Evolutionary conservation across 1,140 invertebrate species (phyloP), one percentile per base, ranked within the genome.

Genomic region (Bombus pascuorum): DNA sequence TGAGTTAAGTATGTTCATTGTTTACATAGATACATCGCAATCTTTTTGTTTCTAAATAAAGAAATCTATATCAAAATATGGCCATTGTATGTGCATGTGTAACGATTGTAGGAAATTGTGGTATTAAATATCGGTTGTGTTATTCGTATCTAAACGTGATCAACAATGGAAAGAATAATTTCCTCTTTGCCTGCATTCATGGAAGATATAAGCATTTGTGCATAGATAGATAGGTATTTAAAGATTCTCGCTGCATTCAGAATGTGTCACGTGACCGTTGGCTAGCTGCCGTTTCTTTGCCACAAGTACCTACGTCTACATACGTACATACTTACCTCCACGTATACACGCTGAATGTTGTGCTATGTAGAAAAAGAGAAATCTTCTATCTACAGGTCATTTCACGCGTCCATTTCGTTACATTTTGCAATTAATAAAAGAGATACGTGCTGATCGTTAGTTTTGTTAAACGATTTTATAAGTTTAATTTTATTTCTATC

Each of bases 241-340:
- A 91, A 91, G 90, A 89, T 90, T 83, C 77, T 81, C 80, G 65
- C 70, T 88, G 88, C 90, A 91, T 88, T 88, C 80, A 82, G 86
- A 89, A 86, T 84, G 70, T 88, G 82, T 82, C 87, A 87, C 83
- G 81, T 88, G 75, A 91, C 65, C 79, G 81, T 65, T 84, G 85
- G 85, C 81, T 86, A 70, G 76, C 68, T 79, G 82, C 78, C 71
- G 74, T 88, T 87, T 80, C 86, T 91, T 91, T 83, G 73, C 78
- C 59, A 78, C 72, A 53, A 80, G 32, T 53, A 53, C 18, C 47
- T 22, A 53, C 47, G 18, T 53, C 47, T 53, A 53, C 18, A 53
- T 22, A 22, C 18, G 5, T 53, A 53, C 9, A n/a, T 62, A 62
- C 59, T 62, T 68, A 86, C 78, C 76, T 71, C 70, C 47, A 76